phyloP scores from a whole-genome alignment of 1,140 invertebrate species.

The Sycobia sp. region DNA sequence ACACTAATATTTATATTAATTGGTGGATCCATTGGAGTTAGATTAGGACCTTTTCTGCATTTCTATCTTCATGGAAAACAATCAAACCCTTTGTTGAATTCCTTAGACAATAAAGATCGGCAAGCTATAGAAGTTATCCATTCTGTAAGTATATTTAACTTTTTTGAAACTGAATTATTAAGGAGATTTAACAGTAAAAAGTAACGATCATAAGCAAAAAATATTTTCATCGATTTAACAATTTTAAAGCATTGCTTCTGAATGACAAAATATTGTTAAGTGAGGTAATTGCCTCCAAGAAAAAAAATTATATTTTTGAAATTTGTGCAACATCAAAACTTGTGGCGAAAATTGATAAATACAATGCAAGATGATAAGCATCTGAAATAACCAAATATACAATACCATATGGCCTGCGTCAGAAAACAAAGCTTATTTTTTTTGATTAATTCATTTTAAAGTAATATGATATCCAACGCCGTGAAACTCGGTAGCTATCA shows the following conservation, averaged over 20 bases:
- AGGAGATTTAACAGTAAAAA: neutral
- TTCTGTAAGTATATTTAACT: slow-evolving; percentile 13
- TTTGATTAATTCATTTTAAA: no score
- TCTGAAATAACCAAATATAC: no score
- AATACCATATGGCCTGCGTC: no score
- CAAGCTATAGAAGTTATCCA: slow-evolving; percentile 23
- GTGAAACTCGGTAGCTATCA: no score
- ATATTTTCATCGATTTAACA: neutral
- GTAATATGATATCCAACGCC: no score
- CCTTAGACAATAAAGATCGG: neutral
- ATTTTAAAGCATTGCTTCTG: neutral
- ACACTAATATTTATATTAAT: slow-evolving; percentile 32
- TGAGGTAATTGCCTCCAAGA: neutral
- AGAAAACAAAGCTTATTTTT: no score
- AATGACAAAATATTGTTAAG: neutral
- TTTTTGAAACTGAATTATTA: neutral
- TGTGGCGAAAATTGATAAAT: no score
- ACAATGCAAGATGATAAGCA: no score
- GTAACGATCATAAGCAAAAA: no score
- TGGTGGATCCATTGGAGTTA: slow-evolving; percentile 39
- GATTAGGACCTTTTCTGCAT: slow-evolving; percentile 39
- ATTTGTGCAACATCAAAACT: no score
- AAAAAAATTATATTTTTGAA: neutral
- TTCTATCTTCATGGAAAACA: slow-evolving; percentile 17
- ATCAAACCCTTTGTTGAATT: neutral